A percentile compares a stretch with the other conserved stretches of the same genome.
Evolutionary conservation across 2,113 vertebrate genomes (phyloP).

Genomic region (Misgurnus mizolepis): DNA sequence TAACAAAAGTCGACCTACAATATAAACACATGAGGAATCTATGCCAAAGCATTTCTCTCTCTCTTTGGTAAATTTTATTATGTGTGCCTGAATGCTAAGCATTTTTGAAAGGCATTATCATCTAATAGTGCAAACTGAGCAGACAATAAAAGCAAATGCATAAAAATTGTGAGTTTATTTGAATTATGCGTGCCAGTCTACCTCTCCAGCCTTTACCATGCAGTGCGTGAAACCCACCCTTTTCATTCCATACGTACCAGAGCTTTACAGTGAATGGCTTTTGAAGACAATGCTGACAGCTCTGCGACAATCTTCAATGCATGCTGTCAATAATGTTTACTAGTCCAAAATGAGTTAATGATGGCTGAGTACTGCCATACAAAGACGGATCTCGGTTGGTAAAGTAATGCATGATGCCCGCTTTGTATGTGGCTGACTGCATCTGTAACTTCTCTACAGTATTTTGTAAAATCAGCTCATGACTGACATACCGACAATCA

Average conservation of each 20-base stretch:
- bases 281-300: not conserved
- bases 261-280: not conserved
- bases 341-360: not conserved
- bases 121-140: not conserved
- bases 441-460: not conserved
- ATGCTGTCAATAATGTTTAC: not conserved
- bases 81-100: constrained; percentile 58
- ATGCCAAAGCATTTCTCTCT: not conserved
- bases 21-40: not conserved
- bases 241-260: constrained; percentile 9
- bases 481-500: no score
- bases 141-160: not conserved
- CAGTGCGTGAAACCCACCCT: not conserved
- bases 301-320: not conserved
- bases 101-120: not conserved
- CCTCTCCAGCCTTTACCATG: not conserved
- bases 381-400: not conserved
- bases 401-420: not conserved
- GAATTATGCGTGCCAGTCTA: not conserved
- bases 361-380: not conserved
- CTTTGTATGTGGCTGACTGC: not conserved
- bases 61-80: constrained; percentile 30
- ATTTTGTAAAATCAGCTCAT: no score
- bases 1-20: no score
- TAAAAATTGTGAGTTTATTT: not conserved